Evolutionary conservation across 1,140 invertebrate species (phyloP), one percentile per base, ranked within the genome.

Genomic region (Cotesia chilonis): DNA sequence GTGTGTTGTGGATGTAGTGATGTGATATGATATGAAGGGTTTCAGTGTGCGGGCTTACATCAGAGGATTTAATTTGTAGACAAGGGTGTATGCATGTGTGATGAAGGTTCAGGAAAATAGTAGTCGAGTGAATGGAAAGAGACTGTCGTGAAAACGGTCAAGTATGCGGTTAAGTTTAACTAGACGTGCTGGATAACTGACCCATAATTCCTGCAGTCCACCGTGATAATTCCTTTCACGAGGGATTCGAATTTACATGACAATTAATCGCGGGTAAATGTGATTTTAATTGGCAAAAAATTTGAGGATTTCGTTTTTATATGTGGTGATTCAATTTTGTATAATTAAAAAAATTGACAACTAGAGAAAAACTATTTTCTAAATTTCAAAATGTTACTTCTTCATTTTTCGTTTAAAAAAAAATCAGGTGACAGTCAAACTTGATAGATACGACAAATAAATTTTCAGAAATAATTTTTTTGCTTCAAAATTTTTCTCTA

Each of bases 211-310:
- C 38, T 41, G 37, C 68, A 51, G 10, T 28, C 68, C 38, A 51
- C 60, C 10, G 60, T 64, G 68, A 70, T 70, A 70, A 70, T 70
- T 54, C 59, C 59, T 52, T 47, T 51, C n/a, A 36, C 59, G 10
- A 28, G 28, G 28, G 28, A 28, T 52, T 14, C 38, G 47, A 70
- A 70, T 70, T 70, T 70, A 51, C 68, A 70, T 70, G 38, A 70
- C 68, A 70, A 70, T 70, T 59, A 63, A 51, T 28, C 28, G 68
- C n/a, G 12, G 63, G 68, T 51, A 52, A 69, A 70, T 70, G 68
- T 28, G 57, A 7, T 38, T 52, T 14, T 63, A 70, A 70, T 70
- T 28, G 28, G 28, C 28, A 0, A 28, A 28, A 28, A 28, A 28
- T 28, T 28, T 28, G 28, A 1, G 28, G 28, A 28, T 28, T 28